Evolutionary conservation across 2,888 invertebrate species (phyloP), one percentile per base, ranked within the genome.

Genomic region (Rapana venosa): DNA sequence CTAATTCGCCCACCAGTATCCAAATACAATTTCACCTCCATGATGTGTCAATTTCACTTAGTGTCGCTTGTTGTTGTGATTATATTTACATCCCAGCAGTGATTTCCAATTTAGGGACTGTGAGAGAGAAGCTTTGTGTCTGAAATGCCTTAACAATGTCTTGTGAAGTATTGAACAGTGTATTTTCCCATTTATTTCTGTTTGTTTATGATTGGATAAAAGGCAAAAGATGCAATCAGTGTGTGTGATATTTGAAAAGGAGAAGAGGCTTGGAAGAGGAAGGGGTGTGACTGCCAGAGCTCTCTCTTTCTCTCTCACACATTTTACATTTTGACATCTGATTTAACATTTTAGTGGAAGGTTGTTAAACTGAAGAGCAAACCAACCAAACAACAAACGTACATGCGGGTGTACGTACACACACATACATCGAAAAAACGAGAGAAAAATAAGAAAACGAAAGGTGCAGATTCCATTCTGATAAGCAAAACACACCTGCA

Each of bases 401-500:
- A 47, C 47, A 47, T 47, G 47, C 47, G 47, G 8, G 47, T 8
- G 47, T 8, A 47, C 8, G 47, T 8, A 47, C 47, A 47, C 47
- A 47, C 47, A 47, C 47, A 47, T 8, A 47, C 2, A 47, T 47
- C 2, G 8, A 47, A 47, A 47, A 47, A 47, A 47, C 47, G 8
- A 74, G n/a, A 74, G n/a, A 74, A 11, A 74, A n/a, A n/a, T 1
- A 74, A 2, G 17, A 74, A n/a, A n/a, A 74, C n/a, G 1, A 8
- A n/a, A 47, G 47, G 47, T 8, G 8, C 47, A 47, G 47, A 47
- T 47, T 47, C 47, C 47, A 47, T 5, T 47, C 4, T 47, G 47
- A 2, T n/a, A 11, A n/a, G n/a, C 1, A 22, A 4, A 20, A 47
- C 56, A 15, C 47, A 91, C 92, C 30, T 93, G 93, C 74, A 95